Percentiles rank a stretch among this genome's conserved stretches.
Conservation (phyloP, 2,888 invertebrate species). For the Drosophila limbata region DNA sequence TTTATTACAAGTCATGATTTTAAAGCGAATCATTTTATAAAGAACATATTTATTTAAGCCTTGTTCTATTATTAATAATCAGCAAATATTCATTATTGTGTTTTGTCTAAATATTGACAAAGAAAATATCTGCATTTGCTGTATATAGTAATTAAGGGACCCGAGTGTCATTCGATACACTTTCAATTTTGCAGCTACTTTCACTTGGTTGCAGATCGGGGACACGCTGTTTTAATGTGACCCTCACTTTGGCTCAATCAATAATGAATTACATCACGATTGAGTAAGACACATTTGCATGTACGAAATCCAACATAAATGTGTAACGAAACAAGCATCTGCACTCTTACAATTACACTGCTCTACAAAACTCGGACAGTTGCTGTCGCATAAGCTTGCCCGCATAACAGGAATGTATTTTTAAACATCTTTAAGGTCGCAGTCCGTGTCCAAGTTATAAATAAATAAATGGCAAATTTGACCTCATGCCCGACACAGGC, state of each 20-base stretch:
- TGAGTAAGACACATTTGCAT: conserved; percentile 8
- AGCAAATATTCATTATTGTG: not conserved
- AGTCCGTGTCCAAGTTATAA: conserved; percentile 4
- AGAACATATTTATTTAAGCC: not conserved
- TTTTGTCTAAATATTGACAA: not conserved
- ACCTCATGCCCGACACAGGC: not conserved
- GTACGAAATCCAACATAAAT: not conserved
- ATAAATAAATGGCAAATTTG: conserved; percentile 8
- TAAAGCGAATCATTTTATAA: no score
- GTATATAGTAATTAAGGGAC: not conserved
- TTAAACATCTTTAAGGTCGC: conserved; percentile 9
- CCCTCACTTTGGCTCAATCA: conserved; percentile 11
- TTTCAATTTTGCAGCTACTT: conserved; percentile 11
- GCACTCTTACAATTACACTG: conserved; percentile 13
- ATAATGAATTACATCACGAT: conserved; percentile 22
- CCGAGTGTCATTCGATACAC: conserved; percentile 10
- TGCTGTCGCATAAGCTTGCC: conserved; percentile 5
- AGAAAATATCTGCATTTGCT: not conserved
- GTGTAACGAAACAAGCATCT: conserved; percentile 13
- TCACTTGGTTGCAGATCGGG: conserved; percentile 9
- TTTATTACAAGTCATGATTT: no score
- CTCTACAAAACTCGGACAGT: conserved; percentile 3
- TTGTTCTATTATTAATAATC: not conserved
- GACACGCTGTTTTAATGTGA: not conserved
- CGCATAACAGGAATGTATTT: conserved; percentile 5